These are phyloP conservation scores for Platanista minor DNA, from an alignment of 2,113 vertebrate species.

Conservation along the genomic window DNA sequence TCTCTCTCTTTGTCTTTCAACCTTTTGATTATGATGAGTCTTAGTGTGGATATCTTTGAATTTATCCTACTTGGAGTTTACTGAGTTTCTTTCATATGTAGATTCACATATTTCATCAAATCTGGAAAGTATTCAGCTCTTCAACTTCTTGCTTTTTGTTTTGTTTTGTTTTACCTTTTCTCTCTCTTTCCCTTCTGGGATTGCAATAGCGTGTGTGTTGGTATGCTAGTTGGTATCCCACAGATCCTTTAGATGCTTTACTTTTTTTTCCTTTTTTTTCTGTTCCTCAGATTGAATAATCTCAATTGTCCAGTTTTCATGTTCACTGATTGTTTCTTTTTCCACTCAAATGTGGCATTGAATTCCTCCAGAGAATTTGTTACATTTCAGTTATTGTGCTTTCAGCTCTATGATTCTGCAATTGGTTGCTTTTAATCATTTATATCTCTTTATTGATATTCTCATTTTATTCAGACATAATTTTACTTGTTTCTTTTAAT, in stretches of 20 bases:
- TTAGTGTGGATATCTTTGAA: neutral
- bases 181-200: neutral
- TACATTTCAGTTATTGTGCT: neutral
- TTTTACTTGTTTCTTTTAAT: neutral
- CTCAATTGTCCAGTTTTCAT: neutral
- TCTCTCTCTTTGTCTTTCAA: neutral
- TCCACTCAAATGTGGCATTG: neutral
- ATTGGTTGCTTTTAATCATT: neutral
- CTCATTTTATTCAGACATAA: neutral
- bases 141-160: neutral
- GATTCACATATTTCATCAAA: neutral
- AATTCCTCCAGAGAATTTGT: neutral
- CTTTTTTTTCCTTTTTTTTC: neutral
- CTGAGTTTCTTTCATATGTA: neutral
- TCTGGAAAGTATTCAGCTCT: neutral
- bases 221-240: neutral
- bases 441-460: neutral
- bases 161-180: accelerated
- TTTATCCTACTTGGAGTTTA: neutral
- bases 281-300: neutral
- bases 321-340: neutral
- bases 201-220: neutral
- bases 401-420: neutral
- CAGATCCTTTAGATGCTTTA: neutral
- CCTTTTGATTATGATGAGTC: neutral